phyloP scores from a whole-genome alignment of 64 coral and sea anemone species.

The Platygyra sinensis region DNA sequence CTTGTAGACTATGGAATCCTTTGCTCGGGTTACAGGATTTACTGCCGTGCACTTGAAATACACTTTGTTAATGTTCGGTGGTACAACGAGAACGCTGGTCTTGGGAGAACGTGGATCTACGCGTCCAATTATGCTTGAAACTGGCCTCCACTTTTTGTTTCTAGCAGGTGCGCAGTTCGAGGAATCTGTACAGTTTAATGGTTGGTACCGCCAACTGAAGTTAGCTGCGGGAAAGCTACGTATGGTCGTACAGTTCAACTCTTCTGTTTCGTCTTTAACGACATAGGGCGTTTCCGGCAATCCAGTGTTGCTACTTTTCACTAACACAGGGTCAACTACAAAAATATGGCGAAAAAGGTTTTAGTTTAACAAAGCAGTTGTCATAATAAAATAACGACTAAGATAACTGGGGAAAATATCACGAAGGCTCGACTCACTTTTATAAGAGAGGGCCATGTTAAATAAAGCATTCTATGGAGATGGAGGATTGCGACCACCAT shows the following conservation, averaged over 20 bases:
- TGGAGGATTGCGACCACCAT: too few relatives aligned
- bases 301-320: neutral
- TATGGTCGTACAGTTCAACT: neutral
- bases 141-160: neutral
- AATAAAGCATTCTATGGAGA: too few relatives aligned
- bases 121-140: neutral
- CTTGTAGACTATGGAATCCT: neutral
- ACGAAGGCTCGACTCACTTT: too few relatives aligned
- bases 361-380: neutral
- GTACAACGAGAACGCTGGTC: neutral
- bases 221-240: constrained; percentile 20
- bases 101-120: neutral
- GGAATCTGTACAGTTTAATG: neutral
- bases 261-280: neutral
- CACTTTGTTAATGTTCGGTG: neutral
- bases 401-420: too few relatives aligned
- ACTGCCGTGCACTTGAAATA: constrained; percentile 19
- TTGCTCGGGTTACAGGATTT: neutral
- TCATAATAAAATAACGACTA: neutral
- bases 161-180: neutral
- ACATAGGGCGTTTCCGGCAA: neutral
- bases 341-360: neutral
- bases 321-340: constrained; percentile 5
- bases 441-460: too few relatives aligned
- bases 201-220: constrained; percentile 10